Conservation (phyloP, 2,797 vertebrate genomes). For the Lacerta bilineata region DNA sequence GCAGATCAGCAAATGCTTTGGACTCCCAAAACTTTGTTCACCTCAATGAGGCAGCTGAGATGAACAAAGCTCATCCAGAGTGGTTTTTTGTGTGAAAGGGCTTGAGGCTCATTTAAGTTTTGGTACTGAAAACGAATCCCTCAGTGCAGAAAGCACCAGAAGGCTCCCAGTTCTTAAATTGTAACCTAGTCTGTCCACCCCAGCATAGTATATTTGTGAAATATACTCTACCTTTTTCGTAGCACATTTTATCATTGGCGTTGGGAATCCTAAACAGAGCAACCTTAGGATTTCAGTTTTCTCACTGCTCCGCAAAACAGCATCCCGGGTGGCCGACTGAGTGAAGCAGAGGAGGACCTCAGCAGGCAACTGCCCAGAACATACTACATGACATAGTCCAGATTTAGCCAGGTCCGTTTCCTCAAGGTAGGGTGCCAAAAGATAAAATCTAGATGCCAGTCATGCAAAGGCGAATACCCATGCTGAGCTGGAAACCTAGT, state of each 20-base stretch:
- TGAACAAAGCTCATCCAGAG: too few species aligned
- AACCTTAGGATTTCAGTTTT: background rate
- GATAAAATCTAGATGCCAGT: background rate
- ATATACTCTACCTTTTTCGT: too few species aligned
- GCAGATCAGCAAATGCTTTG: too few species aligned
- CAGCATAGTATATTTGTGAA: background rate
- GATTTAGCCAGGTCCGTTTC: background rate
- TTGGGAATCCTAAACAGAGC: background rate
- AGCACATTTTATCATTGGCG: background rate
- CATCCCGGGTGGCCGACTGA: background rate
- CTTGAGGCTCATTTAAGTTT: too few species aligned
- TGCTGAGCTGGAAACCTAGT: background rate
- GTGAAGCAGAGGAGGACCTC: background rate
- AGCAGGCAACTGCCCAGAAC: background rate
- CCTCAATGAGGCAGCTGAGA: too few species aligned
- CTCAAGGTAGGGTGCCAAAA: background rate
- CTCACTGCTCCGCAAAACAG: background rate
- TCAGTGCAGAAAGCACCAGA: too few species aligned
- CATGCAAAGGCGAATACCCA: background rate
- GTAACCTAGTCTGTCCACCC: background rate
- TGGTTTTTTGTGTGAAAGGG: too few species aligned
- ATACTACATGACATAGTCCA: background rate
- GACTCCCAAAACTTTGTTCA: too few species aligned
- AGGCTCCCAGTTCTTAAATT: too few species aligned
- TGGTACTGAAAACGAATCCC: too few species aligned